Conservation (phyloP, 2,888 invertebrate species). For the Drosophila anceps region DNA sequence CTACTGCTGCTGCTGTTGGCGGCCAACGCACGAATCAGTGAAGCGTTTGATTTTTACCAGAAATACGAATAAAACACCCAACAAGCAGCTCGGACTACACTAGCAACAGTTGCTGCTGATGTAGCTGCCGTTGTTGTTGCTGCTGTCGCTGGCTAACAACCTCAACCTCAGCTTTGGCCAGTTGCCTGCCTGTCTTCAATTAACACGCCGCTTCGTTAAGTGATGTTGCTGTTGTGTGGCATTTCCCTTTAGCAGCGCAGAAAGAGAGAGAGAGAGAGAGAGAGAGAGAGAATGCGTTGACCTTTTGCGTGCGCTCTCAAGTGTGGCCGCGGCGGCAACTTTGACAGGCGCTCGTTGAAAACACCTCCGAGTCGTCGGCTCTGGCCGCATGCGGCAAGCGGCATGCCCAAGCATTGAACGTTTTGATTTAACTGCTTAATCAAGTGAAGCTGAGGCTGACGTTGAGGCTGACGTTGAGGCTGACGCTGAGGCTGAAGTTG, state of each 20-base stretch:
- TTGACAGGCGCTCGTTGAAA: constrained; percentile 67
- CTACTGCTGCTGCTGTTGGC: constrained; percentile 14
- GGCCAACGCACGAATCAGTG: constrained; percentile 68
- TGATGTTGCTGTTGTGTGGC: constrained; percentile 72
- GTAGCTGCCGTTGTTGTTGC: neutral
- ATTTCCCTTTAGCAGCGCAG: constrained; percentile 67
- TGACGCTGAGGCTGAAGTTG: constrained; percentile 49
- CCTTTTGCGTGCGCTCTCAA: constrained; percentile 75
- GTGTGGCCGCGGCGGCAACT: constrained; percentile 74
- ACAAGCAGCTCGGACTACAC: constrained; percentile 24
- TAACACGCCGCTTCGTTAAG: constrained; percentile 79
- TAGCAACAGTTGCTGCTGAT: constrained; percentile 20
- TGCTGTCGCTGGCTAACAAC: constrained; percentile 52
- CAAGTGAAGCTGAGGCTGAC: constrained; percentile 71
- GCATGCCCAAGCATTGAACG: constrained; percentile 36
- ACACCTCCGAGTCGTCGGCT: constrained; percentile 54
- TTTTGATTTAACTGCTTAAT: constrained; percentile 78
- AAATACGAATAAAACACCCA: constrained; percentile 52
- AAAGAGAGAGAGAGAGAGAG: neutral
- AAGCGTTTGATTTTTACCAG: constrained; percentile 67
- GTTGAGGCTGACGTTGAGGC: constrained; percentile 22
- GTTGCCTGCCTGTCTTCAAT: constrained; percentile 79
- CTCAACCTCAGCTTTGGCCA: constrained; percentile 65
- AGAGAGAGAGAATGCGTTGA: constrained; percentile 69
- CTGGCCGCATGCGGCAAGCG: constrained; percentile 8